Evolutionary conservation across 2,113 vertebrate species (phyloP).

Genomic region (Erinaceus europaeus): DNA sequence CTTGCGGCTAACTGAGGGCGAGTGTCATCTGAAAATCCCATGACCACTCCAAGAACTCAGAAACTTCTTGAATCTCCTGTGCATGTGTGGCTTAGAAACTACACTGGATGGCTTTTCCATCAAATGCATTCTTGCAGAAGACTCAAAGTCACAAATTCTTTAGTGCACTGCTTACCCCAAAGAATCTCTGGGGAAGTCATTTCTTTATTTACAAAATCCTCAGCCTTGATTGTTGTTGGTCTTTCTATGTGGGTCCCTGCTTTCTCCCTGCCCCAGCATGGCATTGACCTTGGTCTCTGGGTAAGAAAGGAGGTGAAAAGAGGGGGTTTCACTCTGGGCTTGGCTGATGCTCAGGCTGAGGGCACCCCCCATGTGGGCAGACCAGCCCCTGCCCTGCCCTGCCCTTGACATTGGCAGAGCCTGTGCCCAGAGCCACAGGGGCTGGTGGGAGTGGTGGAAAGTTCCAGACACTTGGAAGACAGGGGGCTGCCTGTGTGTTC

Average conservation of each 20-base stretch:
- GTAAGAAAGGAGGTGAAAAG: too few species aligned
- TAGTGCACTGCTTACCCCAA: background rate
- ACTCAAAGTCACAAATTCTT: background rate
- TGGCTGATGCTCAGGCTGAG: too few species aligned
- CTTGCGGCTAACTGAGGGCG: background rate
- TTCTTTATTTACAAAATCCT: background rate
- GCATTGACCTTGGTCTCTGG: too few species aligned
- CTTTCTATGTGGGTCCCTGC: too few species aligned
- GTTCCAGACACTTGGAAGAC: too few species aligned
- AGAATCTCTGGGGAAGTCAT: background rate
- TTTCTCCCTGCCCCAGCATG: too few species aligned
- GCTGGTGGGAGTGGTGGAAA: background rate
- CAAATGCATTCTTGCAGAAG: slow-evolving; percentile 26
- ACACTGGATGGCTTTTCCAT: background rate
- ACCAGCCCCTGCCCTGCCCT: too few species aligned
- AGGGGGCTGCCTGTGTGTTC: too few species aligned
- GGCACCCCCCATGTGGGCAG: too few species aligned
- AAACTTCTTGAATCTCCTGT: slow-evolving; percentile 23
- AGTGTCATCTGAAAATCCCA: background rate
- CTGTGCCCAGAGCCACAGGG: background rate
- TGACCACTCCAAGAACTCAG: background rate
- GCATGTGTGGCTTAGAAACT: background rate
- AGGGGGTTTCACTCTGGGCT: too few species aligned
- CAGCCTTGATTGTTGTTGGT: background rate
- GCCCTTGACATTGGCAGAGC: background rate